Evolutionary conservation across 2,797 vertebrate species (phyloP).

Genomic region (Protonibea diacanthus): DNA sequence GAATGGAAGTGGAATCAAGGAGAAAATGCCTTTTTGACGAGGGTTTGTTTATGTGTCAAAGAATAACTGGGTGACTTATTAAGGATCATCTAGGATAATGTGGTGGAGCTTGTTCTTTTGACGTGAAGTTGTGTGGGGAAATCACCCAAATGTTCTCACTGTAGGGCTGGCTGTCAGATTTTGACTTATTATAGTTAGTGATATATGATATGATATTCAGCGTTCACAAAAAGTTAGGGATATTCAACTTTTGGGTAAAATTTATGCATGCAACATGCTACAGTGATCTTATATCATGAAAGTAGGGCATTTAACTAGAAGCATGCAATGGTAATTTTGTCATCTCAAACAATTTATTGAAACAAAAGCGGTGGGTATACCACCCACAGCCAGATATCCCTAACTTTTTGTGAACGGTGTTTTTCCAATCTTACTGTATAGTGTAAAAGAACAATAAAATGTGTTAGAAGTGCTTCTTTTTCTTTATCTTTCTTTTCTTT

Average conservation of each 20-base stretch:
- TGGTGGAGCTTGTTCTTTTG: slow-evolving; percentile 26
- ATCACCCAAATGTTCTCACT: background rate
- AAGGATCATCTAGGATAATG: slow-evolving; percentile 49
- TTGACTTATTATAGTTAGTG: background rate
- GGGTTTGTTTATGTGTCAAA: slow-evolving; percentile 60
- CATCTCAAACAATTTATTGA: no score
- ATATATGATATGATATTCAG: no score
- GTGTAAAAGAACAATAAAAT: no score
- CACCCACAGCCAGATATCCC: no score
- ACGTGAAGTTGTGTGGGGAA: slow-evolving; percentile 5
- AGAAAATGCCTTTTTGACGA: slow-evolving; percentile 43
- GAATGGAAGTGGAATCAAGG: slow-evolving; percentile 40
- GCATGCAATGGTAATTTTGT: no score
- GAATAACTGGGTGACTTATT: slow-evolving; percentile 54
- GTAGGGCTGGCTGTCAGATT: background rate
- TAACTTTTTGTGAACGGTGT: no score
- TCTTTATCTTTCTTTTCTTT: background rate
- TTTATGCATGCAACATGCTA: no score
- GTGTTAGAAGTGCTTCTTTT: background rate
- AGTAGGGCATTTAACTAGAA: no score
- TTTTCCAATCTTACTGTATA: background rate
- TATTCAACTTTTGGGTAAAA: no score
- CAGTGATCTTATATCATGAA: no score
- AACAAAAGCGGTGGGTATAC: no score
- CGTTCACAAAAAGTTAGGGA: no score